phyloP scores from a whole-genome alignment of 2,888 invertebrate genomes.

The Cosmia trapezina region DNA sequence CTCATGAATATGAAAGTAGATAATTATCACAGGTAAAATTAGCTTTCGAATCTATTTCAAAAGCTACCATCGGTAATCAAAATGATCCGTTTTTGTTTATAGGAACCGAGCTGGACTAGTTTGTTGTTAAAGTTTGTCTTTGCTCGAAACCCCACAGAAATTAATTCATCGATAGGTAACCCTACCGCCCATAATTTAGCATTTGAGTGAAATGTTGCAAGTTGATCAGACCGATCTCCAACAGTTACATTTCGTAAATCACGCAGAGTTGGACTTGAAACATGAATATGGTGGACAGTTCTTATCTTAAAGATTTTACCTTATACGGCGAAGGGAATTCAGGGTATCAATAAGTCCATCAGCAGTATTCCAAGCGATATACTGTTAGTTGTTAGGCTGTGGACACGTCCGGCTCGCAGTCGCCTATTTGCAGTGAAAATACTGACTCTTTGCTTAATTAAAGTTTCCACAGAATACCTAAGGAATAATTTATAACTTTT shows the following conservation, averaged over 20 bases:
- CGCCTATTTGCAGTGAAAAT: slow-evolving; percentile 24
- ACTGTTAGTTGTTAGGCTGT: slow-evolving; percentile 24
- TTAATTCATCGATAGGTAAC: slow-evolving; percentile 23
- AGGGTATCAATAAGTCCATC: slow-evolving; percentile 56
- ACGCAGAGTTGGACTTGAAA: slow-evolving; percentile 35
- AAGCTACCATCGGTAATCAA: no score
- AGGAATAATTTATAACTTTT: slow-evolving; percentile 2
- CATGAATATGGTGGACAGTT: slow-evolving; percentile 55
- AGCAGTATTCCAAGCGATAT: slow-evolving; percentile 33
- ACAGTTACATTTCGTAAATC: slow-evolving; percentile 59
- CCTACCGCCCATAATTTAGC: slow-evolving; percentile 30
- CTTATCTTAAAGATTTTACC: slow-evolving; percentile 52
- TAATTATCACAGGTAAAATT: no score
- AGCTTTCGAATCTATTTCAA: no score
- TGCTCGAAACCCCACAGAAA: background rate
- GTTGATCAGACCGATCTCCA: slow-evolving; percentile 47
- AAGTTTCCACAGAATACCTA: background rate
- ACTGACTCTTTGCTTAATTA: slow-evolving; percentile 18
- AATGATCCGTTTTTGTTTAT: no score
- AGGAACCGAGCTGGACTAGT: no score
- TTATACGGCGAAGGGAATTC: slow-evolving; percentile 39
- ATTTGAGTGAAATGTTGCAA: slow-evolving; percentile 57
- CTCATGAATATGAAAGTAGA: no score
- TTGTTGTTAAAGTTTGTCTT: no score
- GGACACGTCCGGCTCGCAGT: background rate